These are phyloP conservation scores for Callosobruchus maculatus DNA, from an alignment of 2,888 invertebrate species.

Conservation along the genomic window DNA sequence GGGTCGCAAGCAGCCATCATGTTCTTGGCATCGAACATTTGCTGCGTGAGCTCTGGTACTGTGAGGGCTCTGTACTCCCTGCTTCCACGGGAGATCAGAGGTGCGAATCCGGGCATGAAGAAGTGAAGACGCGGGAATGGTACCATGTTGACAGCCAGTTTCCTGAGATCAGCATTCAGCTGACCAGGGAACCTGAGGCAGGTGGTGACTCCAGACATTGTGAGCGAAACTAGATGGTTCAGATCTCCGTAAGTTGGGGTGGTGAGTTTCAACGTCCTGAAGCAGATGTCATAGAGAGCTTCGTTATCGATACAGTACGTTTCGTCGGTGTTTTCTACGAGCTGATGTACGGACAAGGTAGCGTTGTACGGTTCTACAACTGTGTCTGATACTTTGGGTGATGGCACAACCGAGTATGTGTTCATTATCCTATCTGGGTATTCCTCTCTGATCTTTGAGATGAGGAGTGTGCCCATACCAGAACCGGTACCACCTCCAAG, in stretches of 20 bases:
- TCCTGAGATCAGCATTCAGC: slow-evolving; percentile 86
- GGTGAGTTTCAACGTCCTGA: slow-evolving; percentile 79
- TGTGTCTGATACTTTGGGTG: slow-evolving; percentile 72
- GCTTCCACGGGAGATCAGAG: slow-evolving; percentile 82
- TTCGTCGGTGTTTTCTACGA: slow-evolving; percentile 87
- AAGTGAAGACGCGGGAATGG: slow-evolving; percentile 95
- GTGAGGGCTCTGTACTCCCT: slow-evolving; percentile 70
- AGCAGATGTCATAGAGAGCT: slow-evolving; percentile 80
- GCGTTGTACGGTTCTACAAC: slow-evolving; percentile 86
- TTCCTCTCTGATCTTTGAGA: slow-evolving; percentile 86
- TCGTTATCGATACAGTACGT: slow-evolving; percentile 84
- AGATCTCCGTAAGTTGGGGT: slow-evolving; percentile 88
- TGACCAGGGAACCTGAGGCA: slow-evolving; percentile 89
- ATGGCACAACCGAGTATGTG: slow-evolving; percentile 78
- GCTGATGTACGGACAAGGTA: slow-evolving; percentile 79
- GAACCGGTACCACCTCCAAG: slow-evolving; percentile 76
- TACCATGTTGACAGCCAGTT: slow-evolving; percentile 94
- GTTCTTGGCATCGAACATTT: slow-evolving; percentile 75
- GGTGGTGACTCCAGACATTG: slow-evolving; percentile 85
- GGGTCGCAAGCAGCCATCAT: slow-evolving; percentile 79
- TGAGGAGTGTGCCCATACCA: slow-evolving; percentile 69
- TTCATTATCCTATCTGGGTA: slow-evolving; percentile 89
- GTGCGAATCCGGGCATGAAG: slow-evolving; percentile 96
- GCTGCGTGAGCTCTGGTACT: slow-evolving; percentile 73
- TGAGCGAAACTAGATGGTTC: slow-evolving; percentile 80